Percentiles rank a stretch among this genome's conserved stretches.
These are phyloP conservation scores for Phyllopteryx taeniolatus DNA, from an alignment of 2,113 vertebrate species.

Conservation along the genomic window DNA sequence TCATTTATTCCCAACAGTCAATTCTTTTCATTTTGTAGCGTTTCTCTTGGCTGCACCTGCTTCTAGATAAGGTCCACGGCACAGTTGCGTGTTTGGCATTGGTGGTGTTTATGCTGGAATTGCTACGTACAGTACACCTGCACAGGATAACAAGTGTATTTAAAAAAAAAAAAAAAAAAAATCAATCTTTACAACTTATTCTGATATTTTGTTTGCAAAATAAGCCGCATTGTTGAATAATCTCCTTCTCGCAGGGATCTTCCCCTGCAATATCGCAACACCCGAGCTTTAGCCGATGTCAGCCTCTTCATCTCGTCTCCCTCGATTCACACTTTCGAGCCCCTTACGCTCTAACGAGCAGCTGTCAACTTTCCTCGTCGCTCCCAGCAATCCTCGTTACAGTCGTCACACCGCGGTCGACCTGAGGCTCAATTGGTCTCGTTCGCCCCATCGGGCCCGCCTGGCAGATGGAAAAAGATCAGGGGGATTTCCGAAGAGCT, in stretches of 20 bases:
- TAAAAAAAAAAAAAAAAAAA: too few relatives aligned
- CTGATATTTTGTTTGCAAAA: background rate
- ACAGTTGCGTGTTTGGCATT: too few relatives aligned
- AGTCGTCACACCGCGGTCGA: constrained; percentile 19
- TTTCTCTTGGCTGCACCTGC: background rate
- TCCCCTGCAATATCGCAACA: background rate
- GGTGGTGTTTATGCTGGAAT: background rate
- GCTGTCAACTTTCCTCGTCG: constrained; percentile 18
- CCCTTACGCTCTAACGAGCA: constrained; percentile 12
- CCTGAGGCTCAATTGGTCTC: constrained; percentile 24
- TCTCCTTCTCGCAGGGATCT: background rate
- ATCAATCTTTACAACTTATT: background rate
- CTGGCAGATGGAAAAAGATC: background rate
- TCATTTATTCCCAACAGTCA: background rate
- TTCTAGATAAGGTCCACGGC: background rate
- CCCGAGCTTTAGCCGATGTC: background rate
- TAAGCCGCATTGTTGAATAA: background rate
- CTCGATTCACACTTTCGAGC: background rate
- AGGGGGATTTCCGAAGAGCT: background rate
- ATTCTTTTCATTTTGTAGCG: background rate
- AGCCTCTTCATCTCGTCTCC: constrained; percentile 7
- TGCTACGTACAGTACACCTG: background rate
- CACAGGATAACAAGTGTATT: too few relatives aligned
- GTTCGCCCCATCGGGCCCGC: constrained; percentile 14
- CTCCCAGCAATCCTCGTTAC: constrained; percentile 15